A percentile compares a stretch with the other conserved stretches of the same genome.
Evolutionary conservation across 1,140 invertebrate genomes (phyloP).

Genomic region (Cotesia glomerata): DNA sequence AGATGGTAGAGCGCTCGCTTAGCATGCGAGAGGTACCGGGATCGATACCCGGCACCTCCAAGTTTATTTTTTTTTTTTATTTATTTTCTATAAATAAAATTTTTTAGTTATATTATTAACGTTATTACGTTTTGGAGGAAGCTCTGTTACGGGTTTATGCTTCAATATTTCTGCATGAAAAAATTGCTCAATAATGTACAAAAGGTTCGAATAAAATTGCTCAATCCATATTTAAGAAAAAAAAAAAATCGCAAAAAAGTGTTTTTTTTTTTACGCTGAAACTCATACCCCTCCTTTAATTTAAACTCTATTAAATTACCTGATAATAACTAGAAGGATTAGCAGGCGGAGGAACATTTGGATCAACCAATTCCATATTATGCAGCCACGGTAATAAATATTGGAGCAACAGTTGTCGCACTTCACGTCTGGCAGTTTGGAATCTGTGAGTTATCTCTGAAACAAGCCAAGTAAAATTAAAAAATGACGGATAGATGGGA

Average conservation of each 20-base stretch:
- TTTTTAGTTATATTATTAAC: too few relatives aligned
- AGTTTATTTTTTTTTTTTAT: conserved; percentile 45
- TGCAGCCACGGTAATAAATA: conserved; percentile 96
- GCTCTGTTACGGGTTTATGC: too few relatives aligned
- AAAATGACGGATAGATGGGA: conserved; percentile 10
- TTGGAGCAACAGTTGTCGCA: conserved; percentile 86
- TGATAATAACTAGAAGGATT: conserved; percentile 83
- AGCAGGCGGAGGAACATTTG: conserved; percentile 83
- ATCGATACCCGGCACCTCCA: conserved; percentile 83
- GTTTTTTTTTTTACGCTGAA: too few relatives aligned
- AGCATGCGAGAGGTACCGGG: conserved; percentile 85
- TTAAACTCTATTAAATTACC: conserved; percentile 64
- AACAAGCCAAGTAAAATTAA: conserved; percentile 31
- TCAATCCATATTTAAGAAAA: too few relatives aligned
- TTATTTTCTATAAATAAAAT: too few relatives aligned
- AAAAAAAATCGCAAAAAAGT: too few relatives aligned
- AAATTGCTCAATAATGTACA: too few relatives aligned
- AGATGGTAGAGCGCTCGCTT: conserved; percentile 88
- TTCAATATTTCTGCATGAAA: too few relatives aligned
- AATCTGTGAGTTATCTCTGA: conserved; percentile 95
- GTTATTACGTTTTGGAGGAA: too few relatives aligned
- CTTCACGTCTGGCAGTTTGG: conserved; percentile 91
- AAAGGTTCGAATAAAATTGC: too few relatives aligned
- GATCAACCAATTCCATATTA: conserved; percentile 98
- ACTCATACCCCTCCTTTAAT: too few relatives aligned